Percentiles rank a stretch among this genome's conserved stretches.
These are phyloP conservation scores for Bombus fervidus DNA, from an alignment of 1,140 invertebrate species.

Conservation along the genomic window DNA sequence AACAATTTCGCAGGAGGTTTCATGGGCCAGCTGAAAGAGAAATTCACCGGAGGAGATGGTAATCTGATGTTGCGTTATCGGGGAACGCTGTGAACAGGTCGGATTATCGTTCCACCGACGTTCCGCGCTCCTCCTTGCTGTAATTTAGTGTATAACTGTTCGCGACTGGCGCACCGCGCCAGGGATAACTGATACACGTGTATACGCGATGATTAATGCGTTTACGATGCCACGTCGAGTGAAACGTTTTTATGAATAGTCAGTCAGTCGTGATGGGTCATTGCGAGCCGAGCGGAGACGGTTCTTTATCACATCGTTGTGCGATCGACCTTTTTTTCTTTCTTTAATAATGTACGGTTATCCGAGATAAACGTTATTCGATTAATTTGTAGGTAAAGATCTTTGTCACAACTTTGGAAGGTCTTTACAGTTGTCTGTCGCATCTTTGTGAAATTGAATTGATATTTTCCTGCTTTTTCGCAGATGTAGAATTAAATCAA, in stretches of 20 bases:
- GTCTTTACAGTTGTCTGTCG: no score
- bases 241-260: slow-evolving; percentile 21
- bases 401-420: no score
- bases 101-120: slow-evolving; percentile 17
- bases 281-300: no score
- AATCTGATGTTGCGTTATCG: slow-evolving; percentile 50
- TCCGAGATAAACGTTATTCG: no score
- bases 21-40: slow-evolving; percentile 46
- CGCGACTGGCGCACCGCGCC: slow-evolving; percentile 7
- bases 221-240: neutral
- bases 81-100: slow-evolving; percentile 35
- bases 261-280: neutral
- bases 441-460: no score
- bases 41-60: slow-evolving; percentile 42
- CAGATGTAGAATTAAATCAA: no score
- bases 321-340: no score
- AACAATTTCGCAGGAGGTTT: slow-evolving; percentile 50
- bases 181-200: slow-evolving; percentile 23
- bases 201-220: slow-evolving; percentile 34
- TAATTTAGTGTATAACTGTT: slow-evolving; percentile 39
- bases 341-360: no score
- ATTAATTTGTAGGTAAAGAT: no score
- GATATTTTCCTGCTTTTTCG: no score
- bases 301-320: no score
- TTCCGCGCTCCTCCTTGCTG: neutral